These are phyloP conservation scores for Andrena praecox DNA, from an alignment of 2,888 invertebrate genomes.

Conservation along the genomic window DNA sequence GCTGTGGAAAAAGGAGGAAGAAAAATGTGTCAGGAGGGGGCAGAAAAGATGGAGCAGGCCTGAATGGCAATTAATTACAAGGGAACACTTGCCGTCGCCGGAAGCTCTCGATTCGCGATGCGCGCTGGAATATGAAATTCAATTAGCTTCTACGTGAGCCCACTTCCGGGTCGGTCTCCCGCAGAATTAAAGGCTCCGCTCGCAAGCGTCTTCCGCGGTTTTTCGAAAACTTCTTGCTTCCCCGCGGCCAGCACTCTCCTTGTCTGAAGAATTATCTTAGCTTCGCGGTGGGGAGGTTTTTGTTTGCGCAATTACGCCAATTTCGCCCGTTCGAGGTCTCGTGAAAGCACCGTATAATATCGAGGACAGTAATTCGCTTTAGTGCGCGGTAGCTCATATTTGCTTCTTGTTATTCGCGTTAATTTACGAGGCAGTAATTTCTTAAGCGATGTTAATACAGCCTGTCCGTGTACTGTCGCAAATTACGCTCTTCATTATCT, in stretches of 20 bases:
- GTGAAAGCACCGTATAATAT: not conserved
- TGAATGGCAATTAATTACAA: conserved; percentile 78
- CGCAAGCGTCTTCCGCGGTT: conserved; percentile 23
- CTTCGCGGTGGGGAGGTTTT: not conserved
- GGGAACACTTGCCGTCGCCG: conserved; percentile 53
- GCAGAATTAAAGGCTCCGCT: conserved; percentile 53
- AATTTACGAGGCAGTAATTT: not conserved
- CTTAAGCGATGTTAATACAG: not conserved
- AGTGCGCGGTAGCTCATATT: not conserved
- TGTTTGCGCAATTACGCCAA: conserved; percentile 26
- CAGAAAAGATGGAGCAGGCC: conserved; percentile 34
- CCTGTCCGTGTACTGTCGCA: not conserved
- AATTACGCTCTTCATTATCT: conserved; percentile 18
- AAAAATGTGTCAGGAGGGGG: conserved; percentile 2
- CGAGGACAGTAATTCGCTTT: not conserved
- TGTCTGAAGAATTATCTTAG: conserved; percentile 10
- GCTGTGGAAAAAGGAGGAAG: conserved; percentile 7
- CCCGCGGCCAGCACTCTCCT: not conserved
- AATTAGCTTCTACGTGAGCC: conserved; percentile 69
- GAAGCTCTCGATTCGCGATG: conserved; percentile 68
- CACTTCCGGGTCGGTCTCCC: conserved; percentile 37
- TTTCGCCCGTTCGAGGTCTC: not conserved
- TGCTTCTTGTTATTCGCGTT: not conserved
- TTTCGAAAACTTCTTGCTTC: conserved; percentile 40
- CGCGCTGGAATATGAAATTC: conserved; percentile 78